Evolutionary conservation across 2,888 invertebrate genomes (phyloP).

Genomic region (Metalampra italica): DNA sequence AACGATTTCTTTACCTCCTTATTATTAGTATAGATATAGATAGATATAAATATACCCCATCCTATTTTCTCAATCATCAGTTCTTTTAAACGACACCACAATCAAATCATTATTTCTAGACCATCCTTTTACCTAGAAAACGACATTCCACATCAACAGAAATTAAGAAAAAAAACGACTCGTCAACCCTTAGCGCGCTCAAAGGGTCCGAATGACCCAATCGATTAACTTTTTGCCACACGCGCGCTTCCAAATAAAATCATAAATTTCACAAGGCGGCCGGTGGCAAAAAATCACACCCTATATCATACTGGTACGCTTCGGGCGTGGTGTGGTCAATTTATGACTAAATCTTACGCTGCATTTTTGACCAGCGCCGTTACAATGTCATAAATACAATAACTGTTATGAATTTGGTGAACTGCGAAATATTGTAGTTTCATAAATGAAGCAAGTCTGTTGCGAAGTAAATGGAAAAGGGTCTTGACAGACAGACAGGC

Average conservation of each 20-base stretch:
- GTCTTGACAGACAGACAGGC: too few species aligned
- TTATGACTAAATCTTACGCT: slow-evolving; percentile 32
- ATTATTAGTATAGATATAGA: too few species aligned
- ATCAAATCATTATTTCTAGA: neutral
- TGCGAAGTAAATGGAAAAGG: too few species aligned
- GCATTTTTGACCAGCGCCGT: slow-evolving; percentile 14
- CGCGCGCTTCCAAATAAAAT: slow-evolving; percentile 48
- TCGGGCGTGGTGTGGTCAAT: slow-evolving; percentile 24
- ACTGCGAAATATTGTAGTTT: neutral
- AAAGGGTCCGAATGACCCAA: slow-evolving; percentile 33
- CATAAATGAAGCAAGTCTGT: too few species aligned
- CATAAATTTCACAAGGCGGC: slow-evolving; percentile 64
- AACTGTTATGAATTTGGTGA: neutral
- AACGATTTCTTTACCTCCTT: too few species aligned
- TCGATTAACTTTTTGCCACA: slow-evolving; percentile 48
- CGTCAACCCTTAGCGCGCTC: slow-evolving; percentile 22
- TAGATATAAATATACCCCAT: too few species aligned
- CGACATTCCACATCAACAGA: neutral
- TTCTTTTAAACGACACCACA: neutral
- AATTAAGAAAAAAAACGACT: neutral
- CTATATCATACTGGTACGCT: slow-evolving; percentile 27
- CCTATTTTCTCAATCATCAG: too few species aligned
- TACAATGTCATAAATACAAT: slow-evolving; percentile 9
- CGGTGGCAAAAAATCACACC: slow-evolving; percentile 69
- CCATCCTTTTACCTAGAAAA: neutral